Evolutionary conservation across 2,888 invertebrate species (phyloP).

Genomic region (Myathropa florea): DNA sequence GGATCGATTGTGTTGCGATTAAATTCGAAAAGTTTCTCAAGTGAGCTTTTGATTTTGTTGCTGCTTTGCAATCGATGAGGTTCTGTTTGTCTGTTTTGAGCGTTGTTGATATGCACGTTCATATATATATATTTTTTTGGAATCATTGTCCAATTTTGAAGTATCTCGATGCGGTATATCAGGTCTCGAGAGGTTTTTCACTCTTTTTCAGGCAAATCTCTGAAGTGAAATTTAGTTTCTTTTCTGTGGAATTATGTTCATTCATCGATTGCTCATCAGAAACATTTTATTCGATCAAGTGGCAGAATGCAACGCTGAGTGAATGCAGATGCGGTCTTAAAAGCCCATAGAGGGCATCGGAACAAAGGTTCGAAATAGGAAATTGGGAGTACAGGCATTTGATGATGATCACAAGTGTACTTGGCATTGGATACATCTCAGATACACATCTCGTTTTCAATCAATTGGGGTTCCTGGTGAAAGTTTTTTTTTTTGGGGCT

Average conservation of each 20-base stretch:
- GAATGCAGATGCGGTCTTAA: background rate
- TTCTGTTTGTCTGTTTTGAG: background rate
- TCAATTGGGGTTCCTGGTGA: background rate
- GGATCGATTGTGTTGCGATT: conserved; percentile 63
- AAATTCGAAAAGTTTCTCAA: conserved; percentile 65
- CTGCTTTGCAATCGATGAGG: background rate
- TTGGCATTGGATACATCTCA: background rate
- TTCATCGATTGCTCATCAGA: conserved; percentile 19
- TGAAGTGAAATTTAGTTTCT: conserved; percentile 1
- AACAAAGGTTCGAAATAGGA: background rate
- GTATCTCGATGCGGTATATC: conserved; percentile 30
- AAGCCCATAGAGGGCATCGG: background rate
- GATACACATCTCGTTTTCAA: background rate
- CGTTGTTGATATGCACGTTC: background rate
- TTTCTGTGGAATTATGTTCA: background rate
- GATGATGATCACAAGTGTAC: background rate
- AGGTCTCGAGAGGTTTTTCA: conserved; percentile 25
- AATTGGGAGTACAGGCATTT: background rate
- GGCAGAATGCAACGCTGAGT: background rate
- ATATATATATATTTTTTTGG: conserved; percentile 17
- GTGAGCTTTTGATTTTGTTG: conserved; percentile 53
- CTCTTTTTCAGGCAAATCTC: background rate
- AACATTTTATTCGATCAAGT: background rate
- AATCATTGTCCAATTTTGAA: conserved; percentile 31
- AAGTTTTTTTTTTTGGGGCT: background rate